A percentile compares a stretch with the other conserved stretches of the same genome.
Evolutionary conservation across 2,888 invertebrate species (phyloP).

Genomic region (Masnerella sp.): DNA sequence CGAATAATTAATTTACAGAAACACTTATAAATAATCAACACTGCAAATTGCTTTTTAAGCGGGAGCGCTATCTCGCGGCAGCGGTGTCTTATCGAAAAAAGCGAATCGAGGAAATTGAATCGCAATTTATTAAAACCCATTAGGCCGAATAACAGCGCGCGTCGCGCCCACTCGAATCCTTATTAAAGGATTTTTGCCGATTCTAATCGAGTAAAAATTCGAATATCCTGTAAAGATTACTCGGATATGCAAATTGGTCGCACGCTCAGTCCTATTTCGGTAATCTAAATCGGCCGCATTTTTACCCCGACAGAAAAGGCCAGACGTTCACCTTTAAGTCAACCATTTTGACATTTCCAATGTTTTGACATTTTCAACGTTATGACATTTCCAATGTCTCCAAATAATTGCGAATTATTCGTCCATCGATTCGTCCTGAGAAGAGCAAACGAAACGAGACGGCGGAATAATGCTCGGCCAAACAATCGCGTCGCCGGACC

Average conservation of each 20-base stretch:
- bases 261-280: constrained; percentile 48
- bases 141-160: constrained; percentile 20
- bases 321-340: constrained; percentile 46
- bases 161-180: constrained; percentile 39
- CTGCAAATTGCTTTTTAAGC: not conserved
- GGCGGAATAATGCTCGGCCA: constrained; percentile 25
- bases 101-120: constrained; percentile 39
- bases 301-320: constrained; percentile 42
- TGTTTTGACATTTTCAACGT: constrained; percentile 54
- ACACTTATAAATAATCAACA: not conserved
- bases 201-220: too few relatives aligned
- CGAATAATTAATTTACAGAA: too few relatives aligned
- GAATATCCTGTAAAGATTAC: constrained; percentile 60
- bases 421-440: too few relatives aligned
- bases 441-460: too few relatives aligned
- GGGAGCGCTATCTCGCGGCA: not conserved
- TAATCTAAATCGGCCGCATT: constrained; percentile 55
- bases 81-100: constrained; percentile 1
- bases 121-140: constrained; percentile 45
- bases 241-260: constrained; percentile 62
- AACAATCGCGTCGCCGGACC: constrained; percentile 34
- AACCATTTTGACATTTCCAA: too few relatives aligned
- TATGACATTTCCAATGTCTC: too few relatives aligned
- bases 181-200: constrained; percentile 58
- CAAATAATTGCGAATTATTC: too few relatives aligned